These are phyloP conservation scores for Bujurquina vittata DNA, from an alignment of 2,113 vertebrate genomes.

Conservation along the genomic window DNA sequence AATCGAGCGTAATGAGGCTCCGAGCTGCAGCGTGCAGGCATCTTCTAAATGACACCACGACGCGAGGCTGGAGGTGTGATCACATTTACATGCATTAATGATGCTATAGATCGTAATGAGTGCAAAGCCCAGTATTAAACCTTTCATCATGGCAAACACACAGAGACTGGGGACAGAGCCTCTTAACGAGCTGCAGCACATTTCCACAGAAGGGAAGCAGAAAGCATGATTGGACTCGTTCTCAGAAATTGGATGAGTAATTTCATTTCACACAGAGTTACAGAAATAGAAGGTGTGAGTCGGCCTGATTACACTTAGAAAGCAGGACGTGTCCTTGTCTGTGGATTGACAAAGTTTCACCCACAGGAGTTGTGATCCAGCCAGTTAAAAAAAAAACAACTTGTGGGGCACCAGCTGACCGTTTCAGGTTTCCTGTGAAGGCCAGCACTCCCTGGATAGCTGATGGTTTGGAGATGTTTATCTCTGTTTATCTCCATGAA, in stretches of 20 bases:
- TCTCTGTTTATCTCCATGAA: background rate
- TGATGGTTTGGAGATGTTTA: too few species aligned
- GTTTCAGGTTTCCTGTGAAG: too few species aligned
- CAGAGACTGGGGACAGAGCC: background rate
- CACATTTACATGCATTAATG: conserved; percentile 11
- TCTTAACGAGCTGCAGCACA: background rate
- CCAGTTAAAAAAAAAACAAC: background rate
- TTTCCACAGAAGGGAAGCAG: background rate
- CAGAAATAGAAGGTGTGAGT: conserved; percentile 1
- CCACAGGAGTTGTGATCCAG: background rate
- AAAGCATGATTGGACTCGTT: background rate
- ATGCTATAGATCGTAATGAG: background rate
- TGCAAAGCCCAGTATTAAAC: background rate
- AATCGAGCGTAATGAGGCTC: background rate
- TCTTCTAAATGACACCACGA: background rate
- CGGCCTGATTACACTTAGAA: background rate
- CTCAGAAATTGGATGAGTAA: background rate
- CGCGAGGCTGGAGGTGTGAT: conserved; percentile 5
- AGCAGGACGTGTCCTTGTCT: background rate
- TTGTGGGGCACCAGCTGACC: background rate
- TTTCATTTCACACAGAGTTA: background rate
- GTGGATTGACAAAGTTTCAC: background rate
- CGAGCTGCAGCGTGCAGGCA: background rate
- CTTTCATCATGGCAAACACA: background rate
- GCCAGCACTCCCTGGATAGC: too few species aligned